Evolutionary conservation across 64 coral and sea anemone genomes (phyloP).

Genomic region (Cladopsammia gracilis): DNA sequence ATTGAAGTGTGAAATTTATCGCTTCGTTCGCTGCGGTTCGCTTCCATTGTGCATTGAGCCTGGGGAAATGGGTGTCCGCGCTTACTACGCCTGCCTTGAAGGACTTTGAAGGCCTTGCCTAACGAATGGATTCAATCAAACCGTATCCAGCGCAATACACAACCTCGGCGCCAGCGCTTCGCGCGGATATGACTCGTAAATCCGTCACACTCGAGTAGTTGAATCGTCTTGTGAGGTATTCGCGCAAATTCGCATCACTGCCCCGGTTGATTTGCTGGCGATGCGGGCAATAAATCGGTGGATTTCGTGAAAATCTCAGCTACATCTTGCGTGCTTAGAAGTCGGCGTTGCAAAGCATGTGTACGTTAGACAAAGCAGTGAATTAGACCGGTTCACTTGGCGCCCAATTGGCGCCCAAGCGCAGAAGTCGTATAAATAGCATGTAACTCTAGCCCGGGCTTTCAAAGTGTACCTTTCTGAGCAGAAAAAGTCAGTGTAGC

Average conservation of each 20-base stretch:
- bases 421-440: conserved; percentile 98
- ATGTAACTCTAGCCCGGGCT: conserved; percentile 89
- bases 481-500: conserved; percentile 67
- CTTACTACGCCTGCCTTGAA: conserved; percentile 15
- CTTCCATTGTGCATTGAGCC: conserved; percentile 55
- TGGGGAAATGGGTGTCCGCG: conserved; percentile 25
- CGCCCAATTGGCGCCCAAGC: conserved; percentile 94
- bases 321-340: conserved; percentile 97
- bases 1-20: conserved; percentile 47
- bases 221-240: conserved; percentile 33
- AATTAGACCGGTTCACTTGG: conserved; percentile 80
- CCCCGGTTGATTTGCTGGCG: conserved; percentile 10
- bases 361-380: conserved; percentile 96
- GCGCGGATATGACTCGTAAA: conserved; percentile 18
- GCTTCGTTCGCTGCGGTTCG: conserved; percentile 20
- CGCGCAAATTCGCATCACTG: background rate
- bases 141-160: conserved; percentile 76
- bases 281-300: conserved; percentile 31
- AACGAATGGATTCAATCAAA: conserved; percentile 88
- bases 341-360: conserved; percentile 98
- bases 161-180: conserved; percentile 80
- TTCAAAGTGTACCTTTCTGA: conserved; percentile 82
- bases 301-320: conserved; percentile 60
- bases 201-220: conserved; percentile 42
- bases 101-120: conserved; percentile 13